phyloP scores from a whole-genome alignment of 2,797 vertebrate species.

The Aldrovandia affinis region DNA sequence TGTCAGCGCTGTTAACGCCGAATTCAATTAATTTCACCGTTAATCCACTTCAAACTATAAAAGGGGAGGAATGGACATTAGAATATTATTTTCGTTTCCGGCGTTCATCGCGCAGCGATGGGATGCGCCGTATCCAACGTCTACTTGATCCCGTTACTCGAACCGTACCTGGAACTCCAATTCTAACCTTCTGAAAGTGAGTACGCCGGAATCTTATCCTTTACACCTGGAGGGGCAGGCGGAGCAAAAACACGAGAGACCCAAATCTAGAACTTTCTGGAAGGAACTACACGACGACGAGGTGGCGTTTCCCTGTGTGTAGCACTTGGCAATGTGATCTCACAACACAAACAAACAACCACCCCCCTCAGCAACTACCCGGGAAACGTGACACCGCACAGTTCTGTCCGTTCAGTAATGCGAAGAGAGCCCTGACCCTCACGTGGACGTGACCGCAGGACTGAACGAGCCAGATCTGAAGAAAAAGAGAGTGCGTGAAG shows the following conservation, averaged over 20 bases:
- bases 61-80: background rate
- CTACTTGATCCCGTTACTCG: background rate
- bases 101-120: background rate
- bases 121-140: background rate
- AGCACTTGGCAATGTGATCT: background rate
- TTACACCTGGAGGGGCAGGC: background rate
- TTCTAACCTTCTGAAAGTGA: background rate
- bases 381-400: background rate
- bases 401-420: background rate
- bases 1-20: conserved; percentile 56
- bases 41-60: conserved; percentile 52
- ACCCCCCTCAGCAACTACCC: background rate
- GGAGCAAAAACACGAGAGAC: background rate
- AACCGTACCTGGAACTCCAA: background rate
- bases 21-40: conserved; percentile 63
- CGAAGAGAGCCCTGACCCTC: no score
- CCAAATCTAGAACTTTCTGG: background rate
- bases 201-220: background rate
- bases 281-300: background rate
- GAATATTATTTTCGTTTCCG: background rate
- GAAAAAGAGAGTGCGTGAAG: background rate
- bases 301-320: background rate
- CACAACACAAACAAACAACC: background rate
- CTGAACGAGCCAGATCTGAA: background rate
- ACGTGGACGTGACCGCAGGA: background rate